Evolutionary conservation across 2,888 invertebrate species (phyloP).

Genomic region (Idaea straminata): DNA sequence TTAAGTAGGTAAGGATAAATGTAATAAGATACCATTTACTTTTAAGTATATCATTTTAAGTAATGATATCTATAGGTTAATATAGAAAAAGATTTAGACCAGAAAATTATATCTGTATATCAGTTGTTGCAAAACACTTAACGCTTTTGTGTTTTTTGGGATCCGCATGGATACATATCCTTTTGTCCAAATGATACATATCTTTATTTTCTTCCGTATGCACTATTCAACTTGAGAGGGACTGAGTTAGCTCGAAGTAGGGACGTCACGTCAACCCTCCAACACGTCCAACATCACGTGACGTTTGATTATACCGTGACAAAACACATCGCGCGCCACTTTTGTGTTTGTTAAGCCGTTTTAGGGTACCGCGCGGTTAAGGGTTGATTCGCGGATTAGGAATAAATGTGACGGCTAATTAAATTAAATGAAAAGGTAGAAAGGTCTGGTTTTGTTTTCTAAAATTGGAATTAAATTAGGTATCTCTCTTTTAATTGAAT

Average conservation of each 20-base stretch:
- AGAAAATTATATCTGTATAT: too few species aligned
- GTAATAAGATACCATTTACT: too few species aligned
- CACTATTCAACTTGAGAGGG: background rate
- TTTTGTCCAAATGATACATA: background rate
- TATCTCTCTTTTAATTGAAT: background rate
- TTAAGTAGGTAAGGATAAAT: too few species aligned
- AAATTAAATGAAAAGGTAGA: background rate
- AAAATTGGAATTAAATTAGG: too few species aligned
- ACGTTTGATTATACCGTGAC: conserved; percentile 51
- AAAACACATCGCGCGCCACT: conserved; percentile 53
- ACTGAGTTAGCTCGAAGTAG: conserved; percentile 5
- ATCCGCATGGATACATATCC: background rate
- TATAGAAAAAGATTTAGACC: too few species aligned
- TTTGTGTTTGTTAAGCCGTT: conserved; percentile 41
- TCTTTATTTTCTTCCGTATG: background rate
- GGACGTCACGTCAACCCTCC: conserved; percentile 19
- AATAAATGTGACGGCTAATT: background rate
- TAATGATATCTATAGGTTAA: too few species aligned
- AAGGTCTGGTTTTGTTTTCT: background rate
- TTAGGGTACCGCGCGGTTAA: conserved; percentile 27
- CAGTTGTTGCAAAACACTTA: too few species aligned
- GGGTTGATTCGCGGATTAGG: conserved; percentile 7
- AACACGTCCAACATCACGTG: conserved; percentile 39
- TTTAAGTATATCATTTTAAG: too few species aligned
- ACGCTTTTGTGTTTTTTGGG: too few species aligned